Conservation (phyloP, 1,140 invertebrate species). For the Nasonia giraulti region DNA sequence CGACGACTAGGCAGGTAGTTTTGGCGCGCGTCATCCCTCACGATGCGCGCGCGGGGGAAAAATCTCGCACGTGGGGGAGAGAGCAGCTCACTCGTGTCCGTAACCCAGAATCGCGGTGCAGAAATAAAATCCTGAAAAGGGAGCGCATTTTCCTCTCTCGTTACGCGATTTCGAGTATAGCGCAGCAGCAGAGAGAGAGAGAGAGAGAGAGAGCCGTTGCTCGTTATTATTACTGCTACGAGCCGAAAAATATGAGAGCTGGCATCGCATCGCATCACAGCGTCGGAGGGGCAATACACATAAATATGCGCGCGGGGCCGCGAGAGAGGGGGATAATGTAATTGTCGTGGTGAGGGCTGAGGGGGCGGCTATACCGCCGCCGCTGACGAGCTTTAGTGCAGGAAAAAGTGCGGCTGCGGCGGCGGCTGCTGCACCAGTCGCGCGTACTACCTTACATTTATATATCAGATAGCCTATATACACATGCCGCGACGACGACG, state of each 20-base stretch:
- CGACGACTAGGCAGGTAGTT: slow-evolving; percentile 52
- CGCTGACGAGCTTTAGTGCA: not conserved
- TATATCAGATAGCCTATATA: too few species aligned
- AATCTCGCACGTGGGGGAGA: not conserved
- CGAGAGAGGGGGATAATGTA: slow-evolving; percentile 10
- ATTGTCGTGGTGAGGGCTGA: slow-evolving; percentile 24
- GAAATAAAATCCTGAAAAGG: slow-evolving; percentile 47
- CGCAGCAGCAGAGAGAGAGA: too few species aligned
- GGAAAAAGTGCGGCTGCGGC: slow-evolving; percentile 6
- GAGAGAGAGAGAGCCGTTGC: too few species aligned
- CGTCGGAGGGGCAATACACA: slow-evolving; percentile 4
- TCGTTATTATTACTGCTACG: too few species aligned
- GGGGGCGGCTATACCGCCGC: not conserved
- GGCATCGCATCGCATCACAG: not conserved
- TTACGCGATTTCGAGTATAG: not conserved
- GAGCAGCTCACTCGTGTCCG: not conserved
- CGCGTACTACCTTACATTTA: too few species aligned
- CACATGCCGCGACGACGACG: too few species aligned
- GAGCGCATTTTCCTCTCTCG: not conserved
- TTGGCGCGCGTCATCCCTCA: not conserved
- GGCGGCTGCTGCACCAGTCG: slow-evolving; percentile 3
- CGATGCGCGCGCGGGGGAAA: not conserved
- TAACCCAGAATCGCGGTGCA: slow-evolving; percentile 31
- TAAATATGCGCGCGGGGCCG: not conserved
- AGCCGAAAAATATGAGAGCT: not conserved